phyloP scores from a whole-genome alignment of 2,113 vertebrate genomes.

The Boulengeromyrus knoepffleri region DNA sequence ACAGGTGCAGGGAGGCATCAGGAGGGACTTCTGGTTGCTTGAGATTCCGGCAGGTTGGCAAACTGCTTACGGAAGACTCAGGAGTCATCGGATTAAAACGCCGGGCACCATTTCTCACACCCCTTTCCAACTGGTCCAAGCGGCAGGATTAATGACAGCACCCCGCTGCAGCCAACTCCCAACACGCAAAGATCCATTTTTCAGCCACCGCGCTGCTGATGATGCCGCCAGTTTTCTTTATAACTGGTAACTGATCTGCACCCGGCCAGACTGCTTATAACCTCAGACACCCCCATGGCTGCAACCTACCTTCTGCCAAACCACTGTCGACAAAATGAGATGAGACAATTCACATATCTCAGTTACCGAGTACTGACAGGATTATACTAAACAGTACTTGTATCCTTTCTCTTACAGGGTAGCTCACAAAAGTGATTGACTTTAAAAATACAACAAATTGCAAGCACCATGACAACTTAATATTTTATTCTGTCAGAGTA shows the following conservation, averaged over 20 bases:
- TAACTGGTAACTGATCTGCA: neutral
- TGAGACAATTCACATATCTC: neutral
- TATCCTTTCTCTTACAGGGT: neutral
- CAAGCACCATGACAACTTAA: neutral
- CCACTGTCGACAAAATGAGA: neutral
- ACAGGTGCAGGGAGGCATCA: slow-evolving; percentile 1
- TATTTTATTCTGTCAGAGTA: neutral
- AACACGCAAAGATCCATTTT: neutral
- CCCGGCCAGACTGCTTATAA: neutral
- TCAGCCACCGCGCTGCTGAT: neutral
- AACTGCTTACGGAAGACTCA: slow-evolving; percentile 11
- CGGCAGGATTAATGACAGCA: neutral
- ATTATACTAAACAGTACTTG: neutral
- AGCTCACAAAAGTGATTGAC: neutral
- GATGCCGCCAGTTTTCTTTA: neutral
- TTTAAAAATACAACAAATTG: neutral
- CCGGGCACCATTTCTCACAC: neutral
- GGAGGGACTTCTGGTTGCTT: neutral
- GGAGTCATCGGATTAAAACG: neutral
- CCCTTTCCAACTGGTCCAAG: neutral
- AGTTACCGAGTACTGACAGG: neutral
- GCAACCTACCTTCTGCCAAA: neutral
- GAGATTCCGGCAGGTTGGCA: neutral
- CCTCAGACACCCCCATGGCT: neutral
- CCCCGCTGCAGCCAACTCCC: neutral